Base-by-base conservation (phyloP, 2,797 vertebrate genomes). In the Xenopus petersii region DNA sequence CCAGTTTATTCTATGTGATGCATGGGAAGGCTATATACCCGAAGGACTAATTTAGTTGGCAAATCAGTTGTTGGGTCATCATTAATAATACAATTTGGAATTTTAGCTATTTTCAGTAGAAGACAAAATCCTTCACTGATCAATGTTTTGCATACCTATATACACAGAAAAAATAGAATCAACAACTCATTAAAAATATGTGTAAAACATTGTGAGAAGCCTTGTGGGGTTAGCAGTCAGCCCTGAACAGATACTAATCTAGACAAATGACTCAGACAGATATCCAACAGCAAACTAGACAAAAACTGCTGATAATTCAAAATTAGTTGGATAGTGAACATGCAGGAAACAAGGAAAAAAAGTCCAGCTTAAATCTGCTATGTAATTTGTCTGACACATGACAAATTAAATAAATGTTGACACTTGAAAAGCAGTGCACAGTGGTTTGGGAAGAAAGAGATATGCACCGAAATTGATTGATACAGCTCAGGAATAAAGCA, bases 191-290 rank as follows among this genome's bases (percentile, higher is more conserved):
- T 79, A 79, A 61, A 73, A 78, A 73, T 69, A 60, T 68, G 15
- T 70, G 21, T 61, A 74, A 66, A 61, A 79, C 17, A 65, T 74
- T 74, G 70, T 55, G 71, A 68, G 11, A 49, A 74, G 77, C 76
- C 76, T 79, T 49, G 56, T 79, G 77, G 83, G 80, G 73, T 56
- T 80, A 63, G 42, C 54, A 76, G 69, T 62, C 61, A 82, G 71
- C 71, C 54, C 54, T 73, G 81, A 64, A 46, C 73, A 71, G 77
- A 59, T 74, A 77, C 86, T 92, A 88, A 91, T 89, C 79, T 71
- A 91, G 87, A 92, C 87, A 87, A 92, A 90, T 81, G 86, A 86
- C 82, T 82, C 55, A 82, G 80, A 82, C 80, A 79, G 75, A 83
- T 80, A 65, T 72, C 78, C 71, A 61, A 83, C 82, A 80, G 80